phyloP scores from a whole-genome alignment of 1,140 invertebrate genomes.

The Calliopsis andreniformis region DNA sequence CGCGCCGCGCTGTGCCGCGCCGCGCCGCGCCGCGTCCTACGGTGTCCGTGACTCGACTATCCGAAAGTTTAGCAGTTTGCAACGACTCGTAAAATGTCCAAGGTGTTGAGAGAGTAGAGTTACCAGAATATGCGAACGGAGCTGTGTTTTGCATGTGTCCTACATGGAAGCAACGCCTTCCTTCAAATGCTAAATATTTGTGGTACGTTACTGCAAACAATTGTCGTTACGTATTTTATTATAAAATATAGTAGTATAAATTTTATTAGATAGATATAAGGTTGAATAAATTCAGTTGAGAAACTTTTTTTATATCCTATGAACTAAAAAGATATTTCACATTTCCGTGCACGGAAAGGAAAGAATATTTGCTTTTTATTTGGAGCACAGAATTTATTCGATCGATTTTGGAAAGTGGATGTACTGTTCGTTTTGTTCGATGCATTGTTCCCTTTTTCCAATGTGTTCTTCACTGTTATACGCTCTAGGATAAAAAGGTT shows the following conservation, averaged over 20 bases:
- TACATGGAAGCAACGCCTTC: no score
- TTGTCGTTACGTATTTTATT: no score
- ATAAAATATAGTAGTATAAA: no score
- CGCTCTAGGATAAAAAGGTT: constrained; percentile 13
- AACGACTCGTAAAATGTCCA: neutral
- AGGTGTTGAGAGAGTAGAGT: neutral
- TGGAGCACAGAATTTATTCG: neutral
- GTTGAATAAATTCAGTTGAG: neutral
- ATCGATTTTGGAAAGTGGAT: constrained; percentile 15
- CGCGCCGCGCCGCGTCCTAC: no score
- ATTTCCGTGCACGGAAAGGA: no score
- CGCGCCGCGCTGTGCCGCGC: no score
- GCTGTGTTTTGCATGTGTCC: no score
- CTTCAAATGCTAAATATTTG: no score
- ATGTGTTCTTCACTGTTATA: no score
- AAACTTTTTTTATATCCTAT: neutral
- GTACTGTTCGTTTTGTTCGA: constrained; percentile 1
- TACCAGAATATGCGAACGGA: neutral
- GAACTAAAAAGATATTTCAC: no score
- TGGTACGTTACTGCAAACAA: no score
- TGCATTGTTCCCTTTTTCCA: neutral
- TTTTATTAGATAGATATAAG: neutral
- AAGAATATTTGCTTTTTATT: constrained; percentile 19
- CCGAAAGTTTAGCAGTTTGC: neutral
- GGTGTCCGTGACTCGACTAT: constrained; percentile 45